Base-by-base conservation (phyloP, 1,140 invertebrate genomes). In the Drosophila varians region DNA sequence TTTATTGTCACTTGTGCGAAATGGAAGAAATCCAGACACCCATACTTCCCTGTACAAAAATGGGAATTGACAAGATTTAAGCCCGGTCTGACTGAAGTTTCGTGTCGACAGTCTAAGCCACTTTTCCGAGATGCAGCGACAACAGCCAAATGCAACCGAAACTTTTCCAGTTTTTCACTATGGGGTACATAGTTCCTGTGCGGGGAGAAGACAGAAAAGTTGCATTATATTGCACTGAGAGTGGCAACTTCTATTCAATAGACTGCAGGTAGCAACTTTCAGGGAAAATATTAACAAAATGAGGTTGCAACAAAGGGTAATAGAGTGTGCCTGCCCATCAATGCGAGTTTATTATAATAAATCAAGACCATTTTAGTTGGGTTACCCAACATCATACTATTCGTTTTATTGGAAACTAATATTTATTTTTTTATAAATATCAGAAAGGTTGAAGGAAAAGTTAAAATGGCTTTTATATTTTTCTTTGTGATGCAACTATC, bases 21-120 rank as follows among this genome's bases (percentile, higher is more conserved):
- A 60, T 25, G 25, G 19, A 53, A 46, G 34, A 31, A 55, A 42
- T 43, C 36, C 55, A 48, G 46, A 42, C 19, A 47, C 34, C 23
- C n/a, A 38, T 42, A 18, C n/a, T 8, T 21, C 8, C 40, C 16
- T 12, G 36, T 14, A 73, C 49, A 14, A 52, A 68, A 64, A 78
- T 64, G 46, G 61, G 54, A 73, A 60, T 68, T 64, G 48, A 66
- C 43, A 86, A 69, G 61, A 55, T 64, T 76, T 83, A 79, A 86
- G 72, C 71, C 51, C n/a, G 55, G 58, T n/a, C 71, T 49, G 42
- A 42, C 23, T 31, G 48, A 79, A 83, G 64, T 83, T 86, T 79
- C 76, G 52, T 48, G 70, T 69, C 55, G 28, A 83, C 65, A 74
- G 52, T 77, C 46, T 74, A 77, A 83, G 78, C 69, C 72, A 61